Evolutionary conservation across 2,888 invertebrate species (phyloP).

Genomic region (Helleia helle): DNA sequence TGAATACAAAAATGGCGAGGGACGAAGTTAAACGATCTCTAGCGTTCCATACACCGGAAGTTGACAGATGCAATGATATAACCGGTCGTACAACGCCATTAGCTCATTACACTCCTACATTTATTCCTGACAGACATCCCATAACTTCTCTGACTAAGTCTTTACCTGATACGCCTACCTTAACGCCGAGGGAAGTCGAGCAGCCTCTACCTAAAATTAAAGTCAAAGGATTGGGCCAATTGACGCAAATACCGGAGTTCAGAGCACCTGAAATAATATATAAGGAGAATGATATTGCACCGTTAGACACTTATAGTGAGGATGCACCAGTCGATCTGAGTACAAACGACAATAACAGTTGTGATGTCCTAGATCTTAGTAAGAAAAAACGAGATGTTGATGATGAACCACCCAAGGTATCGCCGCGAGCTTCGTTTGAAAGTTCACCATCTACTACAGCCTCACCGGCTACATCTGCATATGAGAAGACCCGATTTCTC

Average conservation of each 20-base stretch:
- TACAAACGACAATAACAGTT: slow-evolving; percentile 69
- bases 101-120: slow-evolving; percentile 53
- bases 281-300: slow-evolving; percentile 40
- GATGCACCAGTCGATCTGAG: slow-evolving; percentile 81
- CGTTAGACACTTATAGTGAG: slow-evolving; percentile 55
- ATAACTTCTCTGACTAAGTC: slow-evolving; percentile 48
- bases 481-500: slow-evolving; percentile 74
- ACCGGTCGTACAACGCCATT: slow-evolving; percentile 57
- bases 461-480: slow-evolving; percentile 53
- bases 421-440: slow-evolving; percentile 63
- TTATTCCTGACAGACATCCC: slow-evolving; percentile 64
- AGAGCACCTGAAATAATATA: slow-evolving; percentile 46
- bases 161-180: slow-evolving; percentile 44
- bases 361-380: slow-evolving; percentile 86
- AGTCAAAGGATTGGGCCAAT: slow-evolving; percentile 77
- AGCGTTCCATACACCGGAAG: slow-evolving; percentile 69
- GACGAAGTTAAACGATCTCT: slow-evolving; percentile 73
- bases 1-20: slow-evolving; percentile 68
- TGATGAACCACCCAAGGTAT: slow-evolving; percentile 42
- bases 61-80: slow-evolving; percentile 53
- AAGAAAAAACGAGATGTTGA: slow-evolving; percentile 77
- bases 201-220: slow-evolving; percentile 64
- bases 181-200: slow-evolving; percentile 53
- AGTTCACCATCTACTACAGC: slow-evolving; percentile 48
- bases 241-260: slow-evolving; percentile 72